Percentiles rank a stretch among this genome's conserved stretches.
These are phyloP conservation scores for Mythimna vitellina DNA, from an alignment of 2,888 invertebrate genomes.

Conservation along the genomic window DNA sequence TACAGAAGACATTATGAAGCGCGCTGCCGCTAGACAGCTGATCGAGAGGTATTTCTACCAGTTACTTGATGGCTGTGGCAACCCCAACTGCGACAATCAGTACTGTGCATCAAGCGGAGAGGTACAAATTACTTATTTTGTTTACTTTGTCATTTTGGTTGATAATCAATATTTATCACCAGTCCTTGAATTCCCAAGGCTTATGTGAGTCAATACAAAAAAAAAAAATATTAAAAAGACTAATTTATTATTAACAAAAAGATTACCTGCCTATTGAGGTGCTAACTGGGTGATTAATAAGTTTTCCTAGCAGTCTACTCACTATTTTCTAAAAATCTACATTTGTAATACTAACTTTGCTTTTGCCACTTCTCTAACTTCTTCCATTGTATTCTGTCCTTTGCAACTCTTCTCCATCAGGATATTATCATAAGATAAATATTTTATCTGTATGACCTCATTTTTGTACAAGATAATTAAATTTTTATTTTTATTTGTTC, in stretches of 20 bases:
- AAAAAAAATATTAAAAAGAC: background rate
- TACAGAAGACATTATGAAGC: constrained; percentile 93
- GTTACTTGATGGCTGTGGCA: constrained; percentile 97
- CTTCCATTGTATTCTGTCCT: too few relatives aligned
- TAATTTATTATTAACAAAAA: background rate
- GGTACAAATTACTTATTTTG: constrained; percentile 83
- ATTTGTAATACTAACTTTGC: background rate
- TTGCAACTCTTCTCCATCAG: too few relatives aligned
- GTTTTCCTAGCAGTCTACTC: background rate
- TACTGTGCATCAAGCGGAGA: constrained; percentile 97
- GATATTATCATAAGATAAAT: background rate
- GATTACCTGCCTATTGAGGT: background rate
- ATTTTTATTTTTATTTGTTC: constrained; percentile 2
- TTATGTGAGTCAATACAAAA: background rate
- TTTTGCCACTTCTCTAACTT: background rate
- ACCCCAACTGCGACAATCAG: constrained; percentile 95
- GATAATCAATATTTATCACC: constrained; percentile 15
- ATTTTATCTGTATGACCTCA: background rate
- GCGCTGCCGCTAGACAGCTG: constrained; percentile 95
- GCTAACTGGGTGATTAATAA: background rate
- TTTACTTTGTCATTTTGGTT: constrained; percentile 23
- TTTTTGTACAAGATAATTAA: constrained; percentile 11
- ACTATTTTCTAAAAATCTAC: background rate
- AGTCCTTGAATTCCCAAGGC: background rate
- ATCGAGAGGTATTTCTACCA: constrained; percentile 98